Evolutionary conservation across 2,888 invertebrate species (phyloP), one percentile per base, ranked within the genome.

Genomic region (Drosophila macrothrix): DNA sequence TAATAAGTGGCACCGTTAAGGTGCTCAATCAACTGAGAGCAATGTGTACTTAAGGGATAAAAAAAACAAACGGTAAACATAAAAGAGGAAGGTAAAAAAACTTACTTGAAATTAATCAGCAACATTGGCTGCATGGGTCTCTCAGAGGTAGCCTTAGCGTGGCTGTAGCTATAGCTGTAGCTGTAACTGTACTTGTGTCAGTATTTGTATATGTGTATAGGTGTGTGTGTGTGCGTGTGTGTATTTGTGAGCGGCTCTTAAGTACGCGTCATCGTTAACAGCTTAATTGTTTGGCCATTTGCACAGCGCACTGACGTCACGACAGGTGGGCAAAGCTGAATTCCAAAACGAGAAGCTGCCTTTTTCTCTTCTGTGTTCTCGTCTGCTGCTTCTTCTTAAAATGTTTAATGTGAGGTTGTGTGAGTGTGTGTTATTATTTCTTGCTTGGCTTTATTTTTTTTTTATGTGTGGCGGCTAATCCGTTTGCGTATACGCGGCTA

Each of bases 41-140:
- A 33, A 50, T 55, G 41, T 55, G 28, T 41, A n/a, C 31, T 59
- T 46, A 35, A 55, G 33, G 9, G 5, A 25, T 37, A 31, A 16
- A 60, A 35, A 65, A 67, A 19, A 46, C 1, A 46, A 58, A 28
- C 22, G 43, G 19, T 50, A 73, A 67, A 46, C 54, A 35, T 28
- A 58, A 71, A 53, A 77, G 60, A 55, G 64, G 54, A 46, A 46
- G 59, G 73, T 58, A 67, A 70, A 80, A 53, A 54, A 37, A 85
- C 85, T 85, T 89, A 85, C 85, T 82, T 83, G 87, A 82, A 89
- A 84, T 85, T 85, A 85, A 85, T 85, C 85, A 84, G 84, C 83
- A 79, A 59, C 81, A 68, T 80, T 78, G 67, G 76, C 67, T 73
- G 72, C 72, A 79, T 73, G 76, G 68, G 73, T 77, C 73, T 76